Conservation (phyloP, 2,113 vertebrate genomes). For the Pyxicephalus adspersus region DNA sequence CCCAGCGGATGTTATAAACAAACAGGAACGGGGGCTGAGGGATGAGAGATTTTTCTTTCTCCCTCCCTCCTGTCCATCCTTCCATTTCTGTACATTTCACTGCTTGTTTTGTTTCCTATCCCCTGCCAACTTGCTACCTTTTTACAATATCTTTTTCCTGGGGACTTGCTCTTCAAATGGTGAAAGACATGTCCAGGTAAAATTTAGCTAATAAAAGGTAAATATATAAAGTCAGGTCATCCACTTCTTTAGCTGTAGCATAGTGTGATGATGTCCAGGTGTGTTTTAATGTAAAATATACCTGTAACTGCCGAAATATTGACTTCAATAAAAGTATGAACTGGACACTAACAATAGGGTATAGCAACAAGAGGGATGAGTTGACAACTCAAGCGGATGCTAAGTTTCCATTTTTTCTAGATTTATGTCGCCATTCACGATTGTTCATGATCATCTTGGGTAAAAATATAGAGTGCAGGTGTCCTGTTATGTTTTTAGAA, state of each 20-base stretch:
- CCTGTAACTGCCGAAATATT: too few relatives aligned
- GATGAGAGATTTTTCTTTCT: constrained; percentile 29
- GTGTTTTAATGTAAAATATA: too few relatives aligned
- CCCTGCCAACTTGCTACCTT: constrained; percentile 13
- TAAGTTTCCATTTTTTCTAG: too few relatives aligned
- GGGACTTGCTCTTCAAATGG: constrained; percentile 15
- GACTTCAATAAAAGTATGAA: too few relatives aligned
- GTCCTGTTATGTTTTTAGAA: too few relatives aligned
- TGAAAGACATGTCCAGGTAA: background rate
- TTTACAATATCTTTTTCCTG: constrained; percentile 4
- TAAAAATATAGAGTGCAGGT: too few relatives aligned
- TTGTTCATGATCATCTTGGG: too few relatives aligned
- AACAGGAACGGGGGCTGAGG: constrained; percentile 39
- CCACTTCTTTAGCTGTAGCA: background rate
- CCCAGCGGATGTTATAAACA: constrained; percentile 42
- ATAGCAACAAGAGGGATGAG: too few relatives aligned
- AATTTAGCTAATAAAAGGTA: constrained; percentile 6
- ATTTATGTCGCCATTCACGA: too few relatives aligned
- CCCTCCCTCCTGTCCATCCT: background rate
- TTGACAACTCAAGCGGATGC: too few relatives aligned
- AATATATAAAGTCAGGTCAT: background rate
- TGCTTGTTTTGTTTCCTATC: constrained; percentile 28
- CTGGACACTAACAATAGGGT: too few relatives aligned
- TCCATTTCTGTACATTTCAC: constrained; percentile 25
- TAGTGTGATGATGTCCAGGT: too few relatives aligned